These are phyloP conservation scores for Elephantulus edwardii DNA, from an alignment of 2,113 vertebrate species.

Conservation along the genomic window DNA sequence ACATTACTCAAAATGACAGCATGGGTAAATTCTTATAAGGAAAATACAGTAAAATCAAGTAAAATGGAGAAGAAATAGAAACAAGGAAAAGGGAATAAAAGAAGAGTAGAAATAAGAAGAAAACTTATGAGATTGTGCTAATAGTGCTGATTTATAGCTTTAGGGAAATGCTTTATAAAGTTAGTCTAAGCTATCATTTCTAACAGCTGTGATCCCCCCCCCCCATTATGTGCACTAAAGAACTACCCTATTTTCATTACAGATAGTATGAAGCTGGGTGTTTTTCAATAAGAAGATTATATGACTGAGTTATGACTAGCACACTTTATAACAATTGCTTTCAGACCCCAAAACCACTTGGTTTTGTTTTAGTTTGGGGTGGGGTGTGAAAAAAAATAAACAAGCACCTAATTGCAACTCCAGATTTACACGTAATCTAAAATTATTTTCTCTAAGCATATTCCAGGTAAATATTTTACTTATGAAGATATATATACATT, in stretches of 20 bases:
- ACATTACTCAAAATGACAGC: slow-evolving; percentile 56
- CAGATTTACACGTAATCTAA: slow-evolving; percentile 10
- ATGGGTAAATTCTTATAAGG: slow-evolving; percentile 24
- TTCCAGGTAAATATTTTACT: neutral
- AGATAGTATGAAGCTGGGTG: slow-evolving; percentile 27
- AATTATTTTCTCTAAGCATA: slow-evolving; percentile 1
- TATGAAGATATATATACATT: neutral
- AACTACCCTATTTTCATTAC: slow-evolving; percentile 50
- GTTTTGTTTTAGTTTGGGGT: neutral
- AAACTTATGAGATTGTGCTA: slow-evolving; percentile 32
- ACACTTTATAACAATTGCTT: neutral
- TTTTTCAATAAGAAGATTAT: slow-evolving; percentile 48
- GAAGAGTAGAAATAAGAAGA: slow-evolving; percentile 5
- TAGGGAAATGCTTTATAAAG: slow-evolving; percentile 49
- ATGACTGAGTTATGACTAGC: neutral
- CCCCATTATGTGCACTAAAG: slow-evolving; percentile 38
- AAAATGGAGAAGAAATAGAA: neutral
- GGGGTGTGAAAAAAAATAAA: slow-evolving; percentile 34
- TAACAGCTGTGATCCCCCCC: slow-evolving; percentile 59
- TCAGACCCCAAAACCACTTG: neutral
- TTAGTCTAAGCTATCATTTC: slow-evolving; percentile 40
- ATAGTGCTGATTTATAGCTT: slow-evolving; percentile 37
- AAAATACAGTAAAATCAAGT: slow-evolving; percentile 44
- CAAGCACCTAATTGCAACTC: neutral
- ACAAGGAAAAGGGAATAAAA: slow-evolving; percentile 12